phyloP scores from a whole-genome alignment of 2,888 invertebrate genomes.

The Thalpophila matura region DNA sequence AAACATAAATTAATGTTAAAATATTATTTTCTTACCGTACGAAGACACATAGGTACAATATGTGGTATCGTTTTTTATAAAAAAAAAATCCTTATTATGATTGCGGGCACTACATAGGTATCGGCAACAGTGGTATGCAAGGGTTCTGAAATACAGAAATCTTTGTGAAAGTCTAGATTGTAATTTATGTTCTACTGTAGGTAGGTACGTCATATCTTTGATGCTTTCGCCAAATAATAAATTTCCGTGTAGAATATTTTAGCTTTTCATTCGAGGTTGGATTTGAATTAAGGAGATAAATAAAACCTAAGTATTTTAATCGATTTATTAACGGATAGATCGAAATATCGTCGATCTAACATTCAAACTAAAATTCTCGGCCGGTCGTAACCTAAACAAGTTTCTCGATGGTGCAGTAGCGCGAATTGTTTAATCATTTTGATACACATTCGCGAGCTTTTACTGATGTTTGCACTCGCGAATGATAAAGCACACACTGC shows the following conservation, averaged over 20 bases:
- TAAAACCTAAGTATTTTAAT: slow-evolving; percentile 34
- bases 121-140: slow-evolving; percentile 56
- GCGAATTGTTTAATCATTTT: slow-evolving; percentile 76
- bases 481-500: slow-evolving; percentile 82
- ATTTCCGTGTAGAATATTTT: not conserved
- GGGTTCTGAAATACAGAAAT: slow-evolving; percentile 45
- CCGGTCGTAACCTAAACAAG: slow-evolving; percentile 62
- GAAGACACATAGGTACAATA: slow-evolving; percentile 26
- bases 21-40: slow-evolving; percentile 24
- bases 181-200: slow-evolving; percentile 43
- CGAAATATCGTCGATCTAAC: slow-evolving; percentile 48
- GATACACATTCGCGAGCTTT: slow-evolving; percentile 72
- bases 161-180: slow-evolving; percentile 50
- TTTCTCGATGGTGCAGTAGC: slow-evolving; percentile 64
- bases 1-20: slow-evolving; percentile 46
- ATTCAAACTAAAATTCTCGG: slow-evolving; percentile 54
- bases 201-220: slow-evolving; percentile 37
- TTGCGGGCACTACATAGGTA: slow-evolving; percentile 39
- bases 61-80: slow-evolving; percentile 41
- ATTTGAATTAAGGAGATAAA: slow-evolving; percentile 9
- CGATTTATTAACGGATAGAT: slow-evolving; percentile 39
- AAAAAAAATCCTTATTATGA: slow-evolving; percentile 45
- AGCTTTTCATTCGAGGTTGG: not conserved
- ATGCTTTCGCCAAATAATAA: slow-evolving; percentile 56
- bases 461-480: slow-evolving; percentile 79